Evolutionary conservation across 2,888 invertebrate genomes (phyloP), one percentile per base, ranked within the genome.

Genomic region (Syrphus vitripennis): DNA sequence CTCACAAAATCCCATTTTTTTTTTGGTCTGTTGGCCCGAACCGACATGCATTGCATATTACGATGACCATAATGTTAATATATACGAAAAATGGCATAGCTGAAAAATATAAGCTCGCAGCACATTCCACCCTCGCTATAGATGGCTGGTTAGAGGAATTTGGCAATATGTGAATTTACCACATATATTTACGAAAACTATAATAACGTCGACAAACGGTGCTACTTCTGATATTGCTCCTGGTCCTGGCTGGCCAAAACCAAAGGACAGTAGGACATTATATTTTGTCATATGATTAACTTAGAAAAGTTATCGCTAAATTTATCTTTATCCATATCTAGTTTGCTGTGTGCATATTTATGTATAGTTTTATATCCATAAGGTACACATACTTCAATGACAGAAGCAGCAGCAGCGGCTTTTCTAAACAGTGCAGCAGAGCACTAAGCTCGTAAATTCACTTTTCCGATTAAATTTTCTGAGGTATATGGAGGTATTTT

Each of bases 261-360:
- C 14, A 48, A 71, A 83, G 71, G 83, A 84, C 83, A 84, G 80
- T 79, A 84, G 65, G 67, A 70, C 71, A 84, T 45, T 80, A 84
- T 80, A 84, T 84, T 70, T 80, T 71, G 80, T 84, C 80, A 50
- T 67, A 76, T 84, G 80, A 84, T 80, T 76, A 84, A 84, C 83
- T 84, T 76, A 50, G 70, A 31, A 29, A 59, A 59, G 63, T 71
- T 71, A 80, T 67, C 71, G 70, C 50, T 59, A 42, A 76, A 84
- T 80, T 80, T 84, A 84, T 80, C 80, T 67, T 55, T 74, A 59
- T 59, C 37, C 65, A 72, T 78, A 74, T 61, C 42, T 37, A 31
- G 29, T n/a, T n/a, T n/a, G n/a, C n/a, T n/a, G n/a, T 48, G 14
- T 26, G 48, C 48, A 31, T 19, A 45, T 3, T 0, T 21, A 48